These are phyloP conservation scores for Actias luna DNA, from an alignment of 2,888 invertebrate genomes.

Conservation along the genomic window DNA sequence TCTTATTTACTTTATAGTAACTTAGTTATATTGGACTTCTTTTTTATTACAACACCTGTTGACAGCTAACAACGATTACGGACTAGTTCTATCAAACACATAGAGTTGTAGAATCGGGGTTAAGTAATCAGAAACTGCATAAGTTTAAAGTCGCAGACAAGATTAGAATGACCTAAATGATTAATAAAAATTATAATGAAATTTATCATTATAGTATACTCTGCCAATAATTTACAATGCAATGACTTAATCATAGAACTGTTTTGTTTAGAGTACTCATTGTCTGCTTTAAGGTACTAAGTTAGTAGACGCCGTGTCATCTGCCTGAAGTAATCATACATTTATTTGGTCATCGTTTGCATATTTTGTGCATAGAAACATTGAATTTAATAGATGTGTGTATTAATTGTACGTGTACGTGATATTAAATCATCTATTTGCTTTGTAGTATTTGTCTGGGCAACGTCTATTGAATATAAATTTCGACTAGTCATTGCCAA, in stretches of 20 bases:
- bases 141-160: not conserved
- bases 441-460: slow-evolving; percentile 10
- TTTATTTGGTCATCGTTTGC: slow-evolving; percentile 29
- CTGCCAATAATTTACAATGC: not conserved
- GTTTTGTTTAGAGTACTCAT: slow-evolving; percentile 13
- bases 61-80: not conserved
- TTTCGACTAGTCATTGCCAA: slow-evolving; percentile 11
- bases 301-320: slow-evolving; percentile 15
- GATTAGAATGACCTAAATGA: not conserved
- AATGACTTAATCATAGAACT: not conserved
- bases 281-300: slow-evolving; percentile 18
- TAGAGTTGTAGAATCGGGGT: not conserved
- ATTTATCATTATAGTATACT: not conserved
- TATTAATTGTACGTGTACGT: slow-evolving; percentile 17
- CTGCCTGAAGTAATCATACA: slow-evolving; percentile 13
- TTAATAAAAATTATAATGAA: not conserved
- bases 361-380: slow-evolving; percentile 22
- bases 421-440: slow-evolving; percentile 15
- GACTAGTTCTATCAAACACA: not conserved
- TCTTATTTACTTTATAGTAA: not conserved
- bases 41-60: not conserved
- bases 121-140: not conserved
- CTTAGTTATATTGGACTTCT: not conserved
- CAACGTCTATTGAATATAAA: slow-evolving; percentile 13
- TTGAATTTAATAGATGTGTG: slow-evolving; percentile 17